Base-by-base conservation (phyloP, 2,888 invertebrate genomes). In the Phasia obesa region DNA sequence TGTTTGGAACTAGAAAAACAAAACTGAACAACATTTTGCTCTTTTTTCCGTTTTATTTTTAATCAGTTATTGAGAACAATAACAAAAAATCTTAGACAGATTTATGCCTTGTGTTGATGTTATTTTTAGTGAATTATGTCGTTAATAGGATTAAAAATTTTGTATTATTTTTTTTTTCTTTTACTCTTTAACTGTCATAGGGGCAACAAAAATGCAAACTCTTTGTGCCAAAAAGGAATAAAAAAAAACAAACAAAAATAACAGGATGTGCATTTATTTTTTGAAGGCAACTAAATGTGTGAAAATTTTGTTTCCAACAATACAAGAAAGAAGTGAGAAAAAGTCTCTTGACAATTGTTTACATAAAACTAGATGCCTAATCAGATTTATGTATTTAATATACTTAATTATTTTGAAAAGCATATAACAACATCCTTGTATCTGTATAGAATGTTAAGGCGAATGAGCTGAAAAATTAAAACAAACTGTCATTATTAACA, bases 101-200 rank as follows among this genome's bases (percentile, higher is more conserved):
- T 83, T 70, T 67, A 27, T 78, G 55, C 25, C 15, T 62, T 27
- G 60, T 67, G 64, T 81, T 84, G 75, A 74, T 84, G 65, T 81
- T 84, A 65, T 65, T 81, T 77, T 85, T 80, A 78, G 64, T 85
- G 85, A 81, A 84, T 85, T 86, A 83, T 83, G 73, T 74, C 81
- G 81, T 77, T 85, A 85, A 86, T 86, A 86, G 85, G 85, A 86
- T 86, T 86, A 86, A 81, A 75, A 21, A 64, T 64, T 84, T 76
- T 67, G 38, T 65, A 19, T 73, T 60, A 64, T 51, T 6, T 77
- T 55, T 25, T 47, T 17, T 38, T 25, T 25, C 25, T 60, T 57
- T n/a, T n/a, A 11, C 17, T 42, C 38, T 71, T 59, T 59, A 42
- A 19, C 35, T 65, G 69, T 11, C 25, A 55, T 69, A 67, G 71